phyloP scores from a whole-genome alignment of 1,140 invertebrate genomes.

The Drosophila guanche region DNA sequence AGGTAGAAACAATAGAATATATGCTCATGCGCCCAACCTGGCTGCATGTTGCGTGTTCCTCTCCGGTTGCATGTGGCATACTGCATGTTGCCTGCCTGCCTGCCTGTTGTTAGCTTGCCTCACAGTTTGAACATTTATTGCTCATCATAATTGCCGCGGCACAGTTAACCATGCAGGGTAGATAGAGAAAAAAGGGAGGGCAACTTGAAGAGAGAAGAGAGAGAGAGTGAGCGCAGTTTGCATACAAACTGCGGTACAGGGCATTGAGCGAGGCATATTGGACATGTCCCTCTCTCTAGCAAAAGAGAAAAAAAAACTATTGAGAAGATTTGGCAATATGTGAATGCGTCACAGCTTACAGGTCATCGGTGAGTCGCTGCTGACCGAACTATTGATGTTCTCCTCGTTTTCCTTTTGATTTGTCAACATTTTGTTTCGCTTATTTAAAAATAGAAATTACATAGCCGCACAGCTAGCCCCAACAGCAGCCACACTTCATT shows the following conservation, averaged over 20 bases:
- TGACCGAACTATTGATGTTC: constrained; percentile 16
- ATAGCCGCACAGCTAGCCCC: constrained; percentile 38
- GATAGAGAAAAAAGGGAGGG: not conserved
- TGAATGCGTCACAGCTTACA: too few species aligned
- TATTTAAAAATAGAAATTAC: constrained; percentile 75
- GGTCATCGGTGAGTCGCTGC: not conserved
- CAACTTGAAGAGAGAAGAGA: not conserved
- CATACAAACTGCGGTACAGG: not conserved
- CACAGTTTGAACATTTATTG: constrained; percentile 64
- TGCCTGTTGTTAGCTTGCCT: constrained; percentile 22
- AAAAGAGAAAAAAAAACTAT: too few species aligned
- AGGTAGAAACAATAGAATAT: constrained; percentile 28
- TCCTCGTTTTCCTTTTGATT: constrained; percentile 33
- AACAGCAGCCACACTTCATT: constrained; percentile 15
- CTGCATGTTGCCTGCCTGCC: constrained; percentile 20
- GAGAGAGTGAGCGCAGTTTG: constrained; percentile 2
- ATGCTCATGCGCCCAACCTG: constrained; percentile 20
- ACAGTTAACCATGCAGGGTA: constrained; percentile 54
- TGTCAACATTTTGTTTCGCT: constrained; percentile 42
- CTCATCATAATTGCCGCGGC: constrained; percentile 60
- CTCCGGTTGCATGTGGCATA: constrained; percentile 44
- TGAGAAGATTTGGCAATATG: too few species aligned
- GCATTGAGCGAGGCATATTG: not conserved
- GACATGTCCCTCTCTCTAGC: not conserved
- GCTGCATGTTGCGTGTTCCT: constrained; percentile 59